A percentile compares a stretch with the other conserved stretches of the same genome.
Conservation (phyloP, 1,140 invertebrate genomes). For the Drosophila lowei region DNA sequence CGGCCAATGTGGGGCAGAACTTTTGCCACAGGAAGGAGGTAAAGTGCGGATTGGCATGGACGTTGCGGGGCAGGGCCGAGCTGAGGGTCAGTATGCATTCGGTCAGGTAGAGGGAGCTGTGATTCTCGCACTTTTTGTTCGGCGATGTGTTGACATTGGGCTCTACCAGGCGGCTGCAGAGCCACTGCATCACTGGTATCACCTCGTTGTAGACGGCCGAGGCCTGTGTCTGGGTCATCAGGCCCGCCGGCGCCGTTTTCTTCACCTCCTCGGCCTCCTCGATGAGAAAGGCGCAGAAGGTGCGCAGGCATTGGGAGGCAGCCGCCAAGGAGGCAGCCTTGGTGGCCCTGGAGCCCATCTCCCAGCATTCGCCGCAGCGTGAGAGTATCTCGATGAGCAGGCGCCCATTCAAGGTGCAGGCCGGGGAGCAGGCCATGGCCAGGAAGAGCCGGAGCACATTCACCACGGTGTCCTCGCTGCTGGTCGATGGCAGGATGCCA, state of each 20-base stretch:
- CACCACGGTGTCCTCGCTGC: slow-evolving; percentile 88
- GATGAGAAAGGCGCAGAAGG: slow-evolving; percentile 90
- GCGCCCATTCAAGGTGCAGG: slow-evolving; percentile 91
- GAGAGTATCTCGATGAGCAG: slow-evolving; percentile 90
- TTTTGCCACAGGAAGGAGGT: slow-evolving; percentile 95
- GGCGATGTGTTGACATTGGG: slow-evolving; percentile 84
- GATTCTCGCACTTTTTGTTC: slow-evolving; percentile 86
- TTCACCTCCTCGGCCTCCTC: slow-evolving; percentile 83
- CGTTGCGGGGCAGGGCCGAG: slow-evolving; percentile 90
- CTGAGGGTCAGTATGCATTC: slow-evolving; percentile 94
- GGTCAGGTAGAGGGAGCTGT: slow-evolving; percentile 89
- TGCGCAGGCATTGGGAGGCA: slow-evolving; percentile 91
- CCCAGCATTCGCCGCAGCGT: slow-evolving; percentile 89
- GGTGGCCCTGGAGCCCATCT: slow-evolving; percentile 89
- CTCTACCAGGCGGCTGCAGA: slow-evolving; percentile 93
- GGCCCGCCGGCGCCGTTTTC: slow-evolving; percentile 76
- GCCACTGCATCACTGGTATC: slow-evolving; percentile 94
- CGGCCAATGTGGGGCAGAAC: slow-evolving; percentile 94
- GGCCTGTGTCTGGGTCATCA: slow-evolving; percentile 85
- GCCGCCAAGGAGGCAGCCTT: slow-evolving; percentile 92
- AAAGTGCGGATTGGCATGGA: slow-evolving; percentile 92
- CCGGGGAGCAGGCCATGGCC: slow-evolving; percentile 90
- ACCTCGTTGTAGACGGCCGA: slow-evolving; percentile 95
- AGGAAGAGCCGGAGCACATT: slow-evolving; percentile 87
- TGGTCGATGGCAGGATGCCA: slow-evolving; percentile 89